Evolutionary conservation across 2,888 invertebrate genomes (phyloP).

Genomic region (Tipula confusa): DNA sequence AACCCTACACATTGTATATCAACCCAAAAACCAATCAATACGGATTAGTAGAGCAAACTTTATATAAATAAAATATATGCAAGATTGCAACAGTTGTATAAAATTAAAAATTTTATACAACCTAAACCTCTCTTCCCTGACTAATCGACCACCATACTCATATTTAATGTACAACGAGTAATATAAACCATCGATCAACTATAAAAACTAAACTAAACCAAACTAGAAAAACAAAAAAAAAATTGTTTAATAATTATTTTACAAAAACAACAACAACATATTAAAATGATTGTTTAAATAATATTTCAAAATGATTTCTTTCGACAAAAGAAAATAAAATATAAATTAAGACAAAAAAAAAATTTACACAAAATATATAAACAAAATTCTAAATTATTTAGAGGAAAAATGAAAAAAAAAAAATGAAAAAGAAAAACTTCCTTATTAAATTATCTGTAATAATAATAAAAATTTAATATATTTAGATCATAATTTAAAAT

Average conservation of each 20-base stretch:
- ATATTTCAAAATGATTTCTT: not conserved
- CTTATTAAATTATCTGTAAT: constrained; percentile 14
- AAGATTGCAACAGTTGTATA: not conserved
- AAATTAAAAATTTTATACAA: not conserved
- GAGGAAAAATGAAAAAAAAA: too few species aligned
- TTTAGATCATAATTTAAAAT: not conserved
- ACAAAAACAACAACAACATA: not conserved
- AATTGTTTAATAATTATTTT: constrained; percentile 1
- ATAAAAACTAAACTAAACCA: not conserved
- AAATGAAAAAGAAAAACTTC: constrained; percentile 16
- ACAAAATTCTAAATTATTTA: not conserved
- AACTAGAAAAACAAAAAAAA: too few species aligned
- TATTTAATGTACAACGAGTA: not conserved
- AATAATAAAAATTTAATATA: constrained; percentile 16
- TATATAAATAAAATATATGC: not conserved
- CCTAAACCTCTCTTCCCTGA: too few species aligned
- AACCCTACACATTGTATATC: not conserved
- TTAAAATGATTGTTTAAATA: not conserved
- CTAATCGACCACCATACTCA: not conserved
- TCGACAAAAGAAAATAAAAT: constrained; percentile 14
- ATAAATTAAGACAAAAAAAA: constrained; percentile 4
- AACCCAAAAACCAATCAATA: not conserved
- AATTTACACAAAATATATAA: not conserved
- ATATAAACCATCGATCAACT: constrained; percentile 12
- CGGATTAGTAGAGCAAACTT: not conserved